These are phyloP conservation scores for Standfussiana lucernea DNA, from an alignment of 2,888 invertebrate genomes.

Conservation along the genomic window DNA sequence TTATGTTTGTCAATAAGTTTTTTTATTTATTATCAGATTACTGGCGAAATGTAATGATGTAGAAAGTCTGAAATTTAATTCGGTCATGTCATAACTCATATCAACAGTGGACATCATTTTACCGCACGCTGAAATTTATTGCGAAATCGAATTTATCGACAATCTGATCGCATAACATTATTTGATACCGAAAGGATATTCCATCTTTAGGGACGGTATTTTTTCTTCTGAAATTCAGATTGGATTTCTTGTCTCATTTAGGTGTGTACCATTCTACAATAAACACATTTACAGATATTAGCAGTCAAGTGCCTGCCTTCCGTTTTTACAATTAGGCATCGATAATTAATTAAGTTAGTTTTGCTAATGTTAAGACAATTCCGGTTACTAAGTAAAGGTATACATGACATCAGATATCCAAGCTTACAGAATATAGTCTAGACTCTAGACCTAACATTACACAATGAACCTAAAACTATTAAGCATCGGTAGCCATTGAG, in stretches of 20 bases:
- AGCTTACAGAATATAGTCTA: background rate
- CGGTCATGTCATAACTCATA: slow-evolving; percentile 23
- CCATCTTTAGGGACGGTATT: slow-evolving; percentile 6
- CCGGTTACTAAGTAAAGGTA: background rate
- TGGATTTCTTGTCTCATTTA: background rate
- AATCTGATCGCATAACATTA: slow-evolving; percentile 10
- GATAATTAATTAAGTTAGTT: background rate
- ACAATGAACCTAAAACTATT: slow-evolving; percentile 12
- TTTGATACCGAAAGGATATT: slow-evolving; percentile 36
- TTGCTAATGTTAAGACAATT: background rate
- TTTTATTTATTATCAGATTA: background rate
- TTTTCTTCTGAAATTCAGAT: slow-evolving; percentile 12
- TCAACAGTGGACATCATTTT: slow-evolving; percentile 21
- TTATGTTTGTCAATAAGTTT: background rate
- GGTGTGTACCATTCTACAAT: background rate
- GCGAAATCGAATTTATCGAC: slow-evolving; percentile 34
- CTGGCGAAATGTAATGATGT: background rate
- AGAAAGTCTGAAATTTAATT: background rate
- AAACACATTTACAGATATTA: background rate
- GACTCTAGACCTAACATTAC: background rate
- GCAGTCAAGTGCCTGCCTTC: too few species aligned
- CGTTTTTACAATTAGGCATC: background rate
- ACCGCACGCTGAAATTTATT: slow-evolving; percentile 33
- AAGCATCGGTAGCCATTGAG: slow-evolving; percentile 22
- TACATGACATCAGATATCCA: too few species aligned